Evolutionary conservation across 2,888 invertebrate species (phyloP), one percentile per base, ranked within the genome.

Genomic region (Spilosoma lubricipeda): DNA sequence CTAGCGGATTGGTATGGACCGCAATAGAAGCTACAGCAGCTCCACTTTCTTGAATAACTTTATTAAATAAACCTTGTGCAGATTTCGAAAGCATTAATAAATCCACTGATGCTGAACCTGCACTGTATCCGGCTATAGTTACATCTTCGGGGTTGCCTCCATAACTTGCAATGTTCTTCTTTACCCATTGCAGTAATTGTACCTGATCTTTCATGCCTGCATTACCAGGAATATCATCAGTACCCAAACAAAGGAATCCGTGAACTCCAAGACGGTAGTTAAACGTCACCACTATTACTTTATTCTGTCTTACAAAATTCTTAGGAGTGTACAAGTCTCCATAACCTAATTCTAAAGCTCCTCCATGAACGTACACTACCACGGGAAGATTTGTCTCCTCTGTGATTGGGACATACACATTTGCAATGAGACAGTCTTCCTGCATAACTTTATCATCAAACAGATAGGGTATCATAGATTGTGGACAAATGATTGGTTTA

Each of bases 141-240:
- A 94, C 88, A 70, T 93, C 93, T 45, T 91, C 75, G 52, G 93
- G 90, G 39, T 93, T 90, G 1, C 93, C 93, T 23, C 92, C 91
- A 68, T 92, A 93, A 3, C 72, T 82, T 0, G 84, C 91, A 69
- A 94, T 92, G 74, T 93, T 93, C 11, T 81, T 82, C 66, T 91
- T 85, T 0, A 92, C 89, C 92, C 92, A 92, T 0, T 85, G 86
- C 20, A 93, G 82, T 39, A 91, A 78, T 0, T 91, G 89, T 2
- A 93, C 87, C 80, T 92, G 92, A 72, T 94, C 93, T 79, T 93
- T 93, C 87, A 93, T 85, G 7, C 92, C 93, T 36, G 93, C 93
- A 70, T 94, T 93, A 1, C 93, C 93, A 1, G 93, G 93, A 68
- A 84, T 83, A 67, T 86, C 87, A 73, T 88, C 81, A 20, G 93